Base-by-base conservation (phyloP, 2,888 invertebrate species). In the Scrobipalpa atriplicella region DNA sequence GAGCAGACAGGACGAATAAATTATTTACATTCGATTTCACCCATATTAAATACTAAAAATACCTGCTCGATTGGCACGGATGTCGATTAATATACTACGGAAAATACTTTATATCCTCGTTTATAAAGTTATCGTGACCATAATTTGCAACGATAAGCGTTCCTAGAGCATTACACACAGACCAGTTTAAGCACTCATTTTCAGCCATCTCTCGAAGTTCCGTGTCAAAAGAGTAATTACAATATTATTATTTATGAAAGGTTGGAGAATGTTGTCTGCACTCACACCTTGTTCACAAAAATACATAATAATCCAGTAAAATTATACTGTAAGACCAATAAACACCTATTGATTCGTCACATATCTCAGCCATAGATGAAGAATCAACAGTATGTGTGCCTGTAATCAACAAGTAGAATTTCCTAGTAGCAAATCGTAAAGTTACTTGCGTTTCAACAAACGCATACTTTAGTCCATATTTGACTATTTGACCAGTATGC, bases 21-120 rank as follows among this genome's bases (percentile, higher is more conserved):
- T 83, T 74, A 79, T 78, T 84, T 86, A 81, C 84, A 85, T 76
- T 72, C 76, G 84, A 86, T 84, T 87, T 84, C 84, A 86, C 86
- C 51, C 62, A 51, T 63, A n/a, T 63, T 47, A 47, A 63, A 29
- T 56, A 56, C 51, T 39, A 51, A 36, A 9, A 16, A 51, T 63
- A 21, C n/a, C 56, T 56, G 21, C 56, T 18, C n/a, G 19, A 7
- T 19, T 36, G 7, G n/a, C 13, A 29, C 2, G 56, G 11, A 13
- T 2, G 19, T 10, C 19, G 8, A 10, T 9, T 29, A 29, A 11
- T 9, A 29, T 63, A 51, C 19, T 21, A 62, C 18, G n/a, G 29
- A 43, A 62, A 19, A 47, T 51, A 63, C 11, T 63, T 63, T 16
- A 16, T 63, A 29, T 36, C 18, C n/a, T 16, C 62, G 21, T 29